phyloP scores from a whole-genome alignment of 2,888 invertebrate species.

The Conistra vaccinii region DNA sequence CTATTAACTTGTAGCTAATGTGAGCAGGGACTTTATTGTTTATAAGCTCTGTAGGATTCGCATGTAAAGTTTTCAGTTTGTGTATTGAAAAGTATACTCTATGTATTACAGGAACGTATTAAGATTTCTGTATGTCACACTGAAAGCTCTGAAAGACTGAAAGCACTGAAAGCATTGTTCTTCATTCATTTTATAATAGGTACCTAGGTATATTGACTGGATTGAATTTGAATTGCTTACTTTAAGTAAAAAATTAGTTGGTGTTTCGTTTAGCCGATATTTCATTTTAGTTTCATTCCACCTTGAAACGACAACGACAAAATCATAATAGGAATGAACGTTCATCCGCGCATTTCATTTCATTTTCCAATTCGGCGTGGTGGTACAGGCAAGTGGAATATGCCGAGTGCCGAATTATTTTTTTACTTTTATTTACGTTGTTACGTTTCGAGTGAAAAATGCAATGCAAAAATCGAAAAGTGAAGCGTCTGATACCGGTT shows the following conservation, averaged over 20 bases:
- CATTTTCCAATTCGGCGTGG: background rate
- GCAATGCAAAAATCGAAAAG: background rate
- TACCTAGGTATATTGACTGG: background rate
- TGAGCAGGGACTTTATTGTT: background rate
- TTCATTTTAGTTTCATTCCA: background rate
- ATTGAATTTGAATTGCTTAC: background rate
- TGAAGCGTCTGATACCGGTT: background rate
- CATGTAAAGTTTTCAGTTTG: background rate
- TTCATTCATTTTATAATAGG: background rate
- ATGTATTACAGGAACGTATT: background rate
- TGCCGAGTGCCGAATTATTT: background rate
- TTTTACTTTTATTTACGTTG: too few species aligned
- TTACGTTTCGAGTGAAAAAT: background rate
- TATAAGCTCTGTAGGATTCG: background rate
- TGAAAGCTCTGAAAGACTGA: too few species aligned
- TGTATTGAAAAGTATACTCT: background rate
- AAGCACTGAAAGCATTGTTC: background rate
- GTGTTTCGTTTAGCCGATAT: background rate
- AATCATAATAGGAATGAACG: background rate
- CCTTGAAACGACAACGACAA: background rate
- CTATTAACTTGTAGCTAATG: conserved; percentile 12
- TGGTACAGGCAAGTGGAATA: background rate
- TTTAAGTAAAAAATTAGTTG: background rate
- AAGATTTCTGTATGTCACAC: background rate
- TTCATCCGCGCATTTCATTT: background rate